Percentiles rank a stretch among this genome's conserved stretches.
Conservation (phyloP, 2,888 invertebrate species). For the Meteorus cinctellus region DNA sequence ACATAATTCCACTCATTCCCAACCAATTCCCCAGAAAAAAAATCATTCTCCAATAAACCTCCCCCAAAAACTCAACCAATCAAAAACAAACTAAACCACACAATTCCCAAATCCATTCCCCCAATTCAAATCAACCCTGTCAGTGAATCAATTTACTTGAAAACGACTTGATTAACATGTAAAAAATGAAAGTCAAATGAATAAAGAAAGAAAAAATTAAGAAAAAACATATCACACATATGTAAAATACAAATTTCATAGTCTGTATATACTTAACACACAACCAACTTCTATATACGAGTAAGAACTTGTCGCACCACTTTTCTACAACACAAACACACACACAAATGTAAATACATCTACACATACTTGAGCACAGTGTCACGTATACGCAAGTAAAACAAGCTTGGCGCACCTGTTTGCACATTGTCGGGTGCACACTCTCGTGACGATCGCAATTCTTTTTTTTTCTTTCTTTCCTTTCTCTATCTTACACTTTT, state of each 20-base stretch:
- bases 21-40: too few species aligned
- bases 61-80: background rate
- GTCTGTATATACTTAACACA: background rate
- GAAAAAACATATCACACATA: background rate
- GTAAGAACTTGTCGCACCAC: background rate
- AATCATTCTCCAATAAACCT: too few species aligned
- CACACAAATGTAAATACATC: background rate
- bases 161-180: background rate
- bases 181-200: background rate
- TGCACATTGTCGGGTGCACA: slow-evolving; percentile 51
- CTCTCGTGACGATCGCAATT: slow-evolving; percentile 2
- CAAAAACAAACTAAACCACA: background rate
- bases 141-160: background rate
- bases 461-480: background rate
- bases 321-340: background rate
- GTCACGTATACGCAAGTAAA: background rate
- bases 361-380: background rate
- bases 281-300: background rate
- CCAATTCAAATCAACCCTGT: background rate
- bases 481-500: background rate
- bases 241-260: background rate
- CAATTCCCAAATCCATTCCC: background rate
- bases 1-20: too few species aligned
- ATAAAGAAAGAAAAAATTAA: background rate
- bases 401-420: slow-evolving; percentile 52